These are phyloP conservation scores for Spongia lamella DNA, from an alignment of 37 sponge, comb jelly and placozoan genomes.

Conservation along the genomic window DNA sequence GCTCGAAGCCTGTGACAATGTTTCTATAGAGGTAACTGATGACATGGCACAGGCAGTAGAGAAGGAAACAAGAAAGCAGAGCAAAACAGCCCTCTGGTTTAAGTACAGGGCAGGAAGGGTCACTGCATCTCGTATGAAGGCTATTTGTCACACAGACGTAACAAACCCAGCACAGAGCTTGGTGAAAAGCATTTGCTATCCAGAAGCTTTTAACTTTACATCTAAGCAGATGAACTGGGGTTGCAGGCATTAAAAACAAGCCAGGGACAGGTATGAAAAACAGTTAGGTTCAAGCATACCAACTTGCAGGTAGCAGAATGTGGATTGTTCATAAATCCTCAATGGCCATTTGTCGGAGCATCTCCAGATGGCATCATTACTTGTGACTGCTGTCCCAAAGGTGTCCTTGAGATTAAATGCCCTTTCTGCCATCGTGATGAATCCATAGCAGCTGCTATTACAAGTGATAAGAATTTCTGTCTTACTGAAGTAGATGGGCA, in stretches of 20 bases:
- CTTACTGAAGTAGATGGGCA: not conserved
- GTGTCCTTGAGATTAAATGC: no score
- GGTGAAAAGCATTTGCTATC: conserved; percentile 35
- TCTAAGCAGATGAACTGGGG: conserved; percentile 31
- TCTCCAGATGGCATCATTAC: no score
- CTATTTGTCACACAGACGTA: conserved; percentile 1
- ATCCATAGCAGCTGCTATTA: not conserved
- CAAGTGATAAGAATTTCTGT: conserved; percentile 1
- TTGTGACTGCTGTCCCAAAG: conserved; percentile 28
- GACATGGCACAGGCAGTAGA: conserved; percentile 14
- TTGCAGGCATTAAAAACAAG: conserved; percentile 30
- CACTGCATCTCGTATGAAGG: no score
- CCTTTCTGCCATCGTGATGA: conserved; percentile 26
- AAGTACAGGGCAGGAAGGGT: conserved; percentile 31
- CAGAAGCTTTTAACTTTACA: no score
- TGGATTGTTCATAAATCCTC: conserved; percentile 29
- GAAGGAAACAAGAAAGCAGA: conserved; percentile 18
- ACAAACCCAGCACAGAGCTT: conserved; percentile 16
- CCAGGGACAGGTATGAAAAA: conserved; percentile 7
- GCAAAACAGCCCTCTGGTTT: conserved; percentile 18
- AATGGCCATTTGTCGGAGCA: conserved; percentile 20
- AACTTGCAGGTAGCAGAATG: not conserved
- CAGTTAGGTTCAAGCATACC: not conserved
- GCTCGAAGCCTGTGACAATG: not conserved
- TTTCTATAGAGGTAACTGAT: conserved; percentile 6